Base-by-base conservation (phyloP, 2,797 vertebrate genomes). In the Botia kubotai region DNA sequence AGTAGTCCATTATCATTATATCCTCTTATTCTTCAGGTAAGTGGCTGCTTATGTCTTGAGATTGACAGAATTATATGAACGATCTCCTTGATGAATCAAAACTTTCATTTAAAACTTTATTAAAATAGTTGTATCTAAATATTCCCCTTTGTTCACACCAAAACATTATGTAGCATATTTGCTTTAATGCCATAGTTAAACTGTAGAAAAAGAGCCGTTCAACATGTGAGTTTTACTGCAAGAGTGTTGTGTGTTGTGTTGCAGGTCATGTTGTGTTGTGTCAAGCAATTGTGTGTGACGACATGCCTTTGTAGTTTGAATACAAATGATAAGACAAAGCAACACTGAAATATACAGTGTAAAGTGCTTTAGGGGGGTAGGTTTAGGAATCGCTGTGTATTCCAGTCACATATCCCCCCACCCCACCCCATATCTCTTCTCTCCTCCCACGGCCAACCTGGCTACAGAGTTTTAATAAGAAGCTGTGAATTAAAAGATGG, bases 391-490 rank as follows among this genome's bases (percentile, higher is more conserved):
- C 75, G 76, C 72, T 52, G 43, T 79, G 63, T 77, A 83, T 85
- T 85, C 81, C 75, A 81, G 79, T 83, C 71, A 79, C 83, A 83
- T 79, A 23, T 70, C 53, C 26, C 23, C 81, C 69, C 77, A 46
- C 43, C 43, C 43, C 43, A 46, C 43, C 55, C 72, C 77, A 55
- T 50, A 72, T 79, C 73, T 77, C 72, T 78, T 77, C 82, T 85
- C 81, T 75, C 82, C 73, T 83, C 78, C 84, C 72, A 84, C 60
- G 66, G 74, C 70, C 78, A 77, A 72, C 67, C 84, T 84, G 83
- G 75, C 83, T 83, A 72, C 50, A 77, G 83, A 77, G 82, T 79
- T 86, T 85, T 86, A 83, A 79, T 82, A 80, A 86, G 79, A 73
- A 83, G 75, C 79, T 79, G 81, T 77, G 79, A 83, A 83, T 81